phyloP scores from a whole-genome alignment of 2,113 vertebrate species.

The Dromas ardeola region DNA sequence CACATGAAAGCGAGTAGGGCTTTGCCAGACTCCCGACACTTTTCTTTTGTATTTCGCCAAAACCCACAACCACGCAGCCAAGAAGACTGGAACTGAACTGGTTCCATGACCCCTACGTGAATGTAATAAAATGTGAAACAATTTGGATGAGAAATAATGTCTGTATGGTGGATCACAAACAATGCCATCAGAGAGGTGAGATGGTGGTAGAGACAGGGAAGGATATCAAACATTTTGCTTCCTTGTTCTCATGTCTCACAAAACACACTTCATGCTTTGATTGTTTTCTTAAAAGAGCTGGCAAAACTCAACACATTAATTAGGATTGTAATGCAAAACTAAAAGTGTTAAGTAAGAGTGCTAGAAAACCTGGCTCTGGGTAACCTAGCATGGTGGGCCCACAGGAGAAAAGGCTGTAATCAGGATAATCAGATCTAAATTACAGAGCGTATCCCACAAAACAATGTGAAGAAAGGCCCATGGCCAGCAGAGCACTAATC shows the following conservation, averaged over 20 bases:
- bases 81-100: neutral
- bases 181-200: neutral
- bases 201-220: neutral
- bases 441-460: neutral
- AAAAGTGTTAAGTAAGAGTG: neutral
- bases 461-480: neutral
- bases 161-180: neutral
- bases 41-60: neutral
- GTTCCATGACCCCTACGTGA: neutral
- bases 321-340: neutral
- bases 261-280: accelerated
- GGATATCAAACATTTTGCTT: neutral
- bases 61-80: neutral
- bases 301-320: neutral
- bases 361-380: neutral
- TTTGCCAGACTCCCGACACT: neutral
- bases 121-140: neutral
- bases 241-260: neutral
- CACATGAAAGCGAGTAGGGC: neutral
- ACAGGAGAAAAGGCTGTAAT: neutral
- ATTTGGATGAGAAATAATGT: neutral
- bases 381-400: neutral
- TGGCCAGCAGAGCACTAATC: neutral
- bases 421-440: neutral
- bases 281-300: neutral